Evolutionary conservation across 2,797 vertebrate genomes (phyloP).

Genomic region (Myioborus melanocephalus): DNA sequence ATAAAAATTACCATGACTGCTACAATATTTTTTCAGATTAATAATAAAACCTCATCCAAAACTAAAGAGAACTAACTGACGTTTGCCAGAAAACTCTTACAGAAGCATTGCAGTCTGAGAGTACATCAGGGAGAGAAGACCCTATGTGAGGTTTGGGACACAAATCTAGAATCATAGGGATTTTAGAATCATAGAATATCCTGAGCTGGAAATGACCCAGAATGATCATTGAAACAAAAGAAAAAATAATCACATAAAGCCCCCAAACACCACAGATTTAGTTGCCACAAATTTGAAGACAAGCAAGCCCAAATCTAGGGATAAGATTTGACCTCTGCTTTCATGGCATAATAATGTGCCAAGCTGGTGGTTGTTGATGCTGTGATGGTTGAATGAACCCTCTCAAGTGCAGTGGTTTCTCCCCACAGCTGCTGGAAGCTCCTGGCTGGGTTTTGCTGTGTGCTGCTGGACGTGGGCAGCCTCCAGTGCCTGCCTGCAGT

Average conservation of each 20-base stretch:
- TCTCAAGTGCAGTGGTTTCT: background rate
- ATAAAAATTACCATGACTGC: background rate
- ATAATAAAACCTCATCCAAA: background rate
- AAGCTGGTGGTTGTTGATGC: background rate
- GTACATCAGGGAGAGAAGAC: background rate
- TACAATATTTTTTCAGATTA: background rate
- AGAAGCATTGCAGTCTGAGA: background rate
- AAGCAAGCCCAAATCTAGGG: background rate
- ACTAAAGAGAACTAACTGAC: background rate
- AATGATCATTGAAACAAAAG: background rate
- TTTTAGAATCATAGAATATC: background rate
- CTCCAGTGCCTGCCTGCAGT: background rate
- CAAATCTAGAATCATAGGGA: background rate
- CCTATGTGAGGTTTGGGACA: background rate
- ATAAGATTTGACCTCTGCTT: background rate
- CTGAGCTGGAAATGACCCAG: background rate
- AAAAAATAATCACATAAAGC: rapidly evolving
- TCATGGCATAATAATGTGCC: background rate
- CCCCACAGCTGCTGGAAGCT: background rate
- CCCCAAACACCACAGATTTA: background rate
- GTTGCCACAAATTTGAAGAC: background rate
- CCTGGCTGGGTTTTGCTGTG: background rate
- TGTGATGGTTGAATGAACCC: background rate
- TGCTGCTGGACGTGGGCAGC: background rate
- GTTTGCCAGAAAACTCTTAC: background rate